Evolutionary conservation across 2,797 vertebrate species (phyloP).

Genomic region (Forpus xanthops): DNA sequence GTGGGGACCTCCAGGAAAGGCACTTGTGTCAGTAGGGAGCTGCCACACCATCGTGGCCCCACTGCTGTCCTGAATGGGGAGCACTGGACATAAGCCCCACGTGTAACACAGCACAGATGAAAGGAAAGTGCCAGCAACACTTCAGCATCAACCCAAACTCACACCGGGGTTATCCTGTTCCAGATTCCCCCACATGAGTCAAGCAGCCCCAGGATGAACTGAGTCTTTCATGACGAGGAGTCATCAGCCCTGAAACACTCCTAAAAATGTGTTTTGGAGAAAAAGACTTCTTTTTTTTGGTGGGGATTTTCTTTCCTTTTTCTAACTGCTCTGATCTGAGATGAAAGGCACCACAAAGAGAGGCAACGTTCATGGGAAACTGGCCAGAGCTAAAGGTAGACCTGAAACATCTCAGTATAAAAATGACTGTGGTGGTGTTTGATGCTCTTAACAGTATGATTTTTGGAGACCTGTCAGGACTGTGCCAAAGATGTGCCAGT

Average conservation of each 20-base stretch:
- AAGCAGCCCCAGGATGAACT: background rate
- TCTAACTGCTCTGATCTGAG: background rate
- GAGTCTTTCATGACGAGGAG: background rate
- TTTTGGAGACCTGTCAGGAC: background rate
- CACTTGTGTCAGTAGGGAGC: background rate
- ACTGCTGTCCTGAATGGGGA: rapidly evolving
- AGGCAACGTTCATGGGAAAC: background rate
- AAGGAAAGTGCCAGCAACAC: background rate
- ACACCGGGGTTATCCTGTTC: rapidly evolving
- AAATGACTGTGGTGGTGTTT: background rate
- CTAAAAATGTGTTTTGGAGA: background rate
- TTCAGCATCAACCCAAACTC: background rate
- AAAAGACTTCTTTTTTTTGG: background rate
- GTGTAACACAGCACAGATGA: rapidly evolving
- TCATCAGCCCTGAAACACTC: background rate
- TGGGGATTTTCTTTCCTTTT: background rate
- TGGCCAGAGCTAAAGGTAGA: background rate
- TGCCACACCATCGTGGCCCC: background rate
- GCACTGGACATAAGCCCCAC: rapidly evolving
- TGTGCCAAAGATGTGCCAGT: background rate
- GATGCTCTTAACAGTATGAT: rapidly evolving
- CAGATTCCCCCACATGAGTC: rapidly evolving
- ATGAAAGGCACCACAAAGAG: background rate
- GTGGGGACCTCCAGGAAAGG: conserved; percentile 4
- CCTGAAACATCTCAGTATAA: background rate